Evolutionary conservation across 2,888 invertebrate species (phyloP).

Genomic region (Synanthedon vespiformis): DNA sequence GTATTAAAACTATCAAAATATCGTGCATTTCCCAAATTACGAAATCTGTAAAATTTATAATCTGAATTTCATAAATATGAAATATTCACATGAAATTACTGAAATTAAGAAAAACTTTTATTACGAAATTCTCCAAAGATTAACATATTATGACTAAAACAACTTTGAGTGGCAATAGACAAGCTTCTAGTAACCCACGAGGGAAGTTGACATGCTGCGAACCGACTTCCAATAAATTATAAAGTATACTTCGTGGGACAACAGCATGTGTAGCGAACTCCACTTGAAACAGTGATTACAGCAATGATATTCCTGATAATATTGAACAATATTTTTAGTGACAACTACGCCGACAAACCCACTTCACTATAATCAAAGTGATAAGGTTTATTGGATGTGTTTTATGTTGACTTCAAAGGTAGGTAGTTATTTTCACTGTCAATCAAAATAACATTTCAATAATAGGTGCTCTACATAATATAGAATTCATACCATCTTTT

Average conservation of each 20-base stretch:
- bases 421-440: too few relatives aligned
- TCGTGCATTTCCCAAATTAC: too few relatives aligned
- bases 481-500: too few relatives aligned
- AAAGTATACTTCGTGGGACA: background rate
- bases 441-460: too few relatives aligned
- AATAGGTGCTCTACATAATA: too few relatives aligned
- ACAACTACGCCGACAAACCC: conserved; percentile 18
- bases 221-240: conserved; percentile 1
- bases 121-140: too few relatives aligned
- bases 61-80: too few relatives aligned
- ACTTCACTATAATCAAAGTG: conserved; percentile 5
- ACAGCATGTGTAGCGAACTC: conserved; percentile 14
- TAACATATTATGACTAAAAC: too few relatives aligned
- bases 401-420: background rate
- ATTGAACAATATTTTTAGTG: conserved; percentile 23
- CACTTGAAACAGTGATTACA: conserved; percentile 21
- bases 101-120: too few relatives aligned
- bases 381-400: conserved; percentile 6
- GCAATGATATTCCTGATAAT: conserved; percentile 14
- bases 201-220: background rate
- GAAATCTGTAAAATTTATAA: too few relatives aligned
- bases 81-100: too few relatives aligned
- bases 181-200: background rate
- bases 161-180: background rate
- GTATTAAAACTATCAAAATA: too few relatives aligned